A percentile compares a stretch with the other conserved stretches of the same genome.
Conservation (phyloP, 2,888 invertebrate genomes). For the Diarsia rubi region DNA sequence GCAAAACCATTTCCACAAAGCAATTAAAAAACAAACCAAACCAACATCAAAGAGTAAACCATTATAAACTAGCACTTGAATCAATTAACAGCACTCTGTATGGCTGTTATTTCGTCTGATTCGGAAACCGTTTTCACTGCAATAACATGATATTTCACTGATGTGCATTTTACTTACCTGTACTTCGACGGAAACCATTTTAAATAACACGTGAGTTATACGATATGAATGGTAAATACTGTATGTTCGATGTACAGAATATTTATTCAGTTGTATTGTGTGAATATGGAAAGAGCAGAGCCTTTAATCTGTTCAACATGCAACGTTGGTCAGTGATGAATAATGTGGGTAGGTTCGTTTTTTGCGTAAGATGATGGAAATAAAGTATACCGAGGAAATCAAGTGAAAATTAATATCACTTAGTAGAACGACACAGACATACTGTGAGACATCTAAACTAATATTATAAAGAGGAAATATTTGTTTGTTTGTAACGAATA, state of each 20-base stretch:
- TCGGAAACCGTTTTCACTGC: constrained; percentile 24
- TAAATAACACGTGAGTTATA: constrained; percentile 39
- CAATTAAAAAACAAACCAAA: background rate
- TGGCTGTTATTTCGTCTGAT: constrained; percentile 28
- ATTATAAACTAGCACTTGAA: constrained; percentile 70
- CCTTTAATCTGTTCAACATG: constrained; percentile 24
- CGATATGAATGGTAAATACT: constrained; percentile 46
- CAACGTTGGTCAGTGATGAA: background rate
- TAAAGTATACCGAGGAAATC: background rate
- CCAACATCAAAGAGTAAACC: constrained; percentile 39
- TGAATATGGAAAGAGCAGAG: constrained; percentile 38
- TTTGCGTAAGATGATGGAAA: background rate
- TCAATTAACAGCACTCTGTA: constrained; percentile 67
- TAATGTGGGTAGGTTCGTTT: background rate
- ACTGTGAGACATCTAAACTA: too few relatives aligned
- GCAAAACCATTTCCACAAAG: background rate
- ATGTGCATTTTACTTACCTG: constrained; percentile 37
- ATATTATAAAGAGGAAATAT: too few relatives aligned
- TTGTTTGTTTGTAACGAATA: too few relatives aligned
- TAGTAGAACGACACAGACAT: background rate
- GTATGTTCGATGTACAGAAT: constrained; percentile 26
- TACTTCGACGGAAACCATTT: constrained; percentile 35
- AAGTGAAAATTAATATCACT: background rate
- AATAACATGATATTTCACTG: constrained; percentile 45
- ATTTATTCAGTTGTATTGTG: constrained; percentile 45